Conservation (phyloP, 2,888 invertebrate species). For the Biston stratarius region DNA sequence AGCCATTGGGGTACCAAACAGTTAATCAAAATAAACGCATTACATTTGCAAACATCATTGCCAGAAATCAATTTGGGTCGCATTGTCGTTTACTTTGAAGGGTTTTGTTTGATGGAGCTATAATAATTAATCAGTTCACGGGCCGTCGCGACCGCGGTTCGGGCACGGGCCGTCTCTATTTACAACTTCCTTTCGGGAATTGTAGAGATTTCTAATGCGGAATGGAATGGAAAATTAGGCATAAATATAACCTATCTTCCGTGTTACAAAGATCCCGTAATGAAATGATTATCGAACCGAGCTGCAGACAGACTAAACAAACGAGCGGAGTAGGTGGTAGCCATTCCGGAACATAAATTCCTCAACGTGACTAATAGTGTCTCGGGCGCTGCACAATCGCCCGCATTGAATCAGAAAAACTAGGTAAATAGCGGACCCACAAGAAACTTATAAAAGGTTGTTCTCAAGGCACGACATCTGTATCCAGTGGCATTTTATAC, state of each 20-base stretch:
- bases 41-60: conserved; percentile 44
- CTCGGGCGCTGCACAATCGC: conserved; percentile 28
- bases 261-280: conserved; percentile 17
- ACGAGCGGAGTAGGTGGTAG: conserved; percentile 20
- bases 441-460: conserved; percentile 28
- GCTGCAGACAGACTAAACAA: conserved; percentile 31
- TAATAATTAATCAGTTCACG: conserved; percentile 72
- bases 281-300: conserved; percentile 18
- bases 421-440: conserved; percentile 30
- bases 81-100: conserved; percentile 64
- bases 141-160: conserved; percentile 44
- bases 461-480: conserved; percentile 28
- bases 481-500: conserved; percentile 29
- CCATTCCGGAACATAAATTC: conserved; percentile 35
- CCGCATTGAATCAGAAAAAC: conserved; percentile 33
- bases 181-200: conserved; percentile 67
- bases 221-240: conserved; percentile 43
- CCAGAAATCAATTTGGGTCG: conserved; percentile 54
- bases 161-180: conserved; percentile 55
- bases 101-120: conserved; percentile 68
- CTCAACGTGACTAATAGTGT: conserved; percentile 36
- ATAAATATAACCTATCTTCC: conserved; percentile 28
- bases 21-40: conserved; percentile 38
- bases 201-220: conserved; percentile 48
- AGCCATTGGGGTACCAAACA: conserved; percentile 14